Evolutionary conservation across 2,113 vertebrate genomes (phyloP).

Genomic region (Lycocorax pyrrhopterus): DNA sequence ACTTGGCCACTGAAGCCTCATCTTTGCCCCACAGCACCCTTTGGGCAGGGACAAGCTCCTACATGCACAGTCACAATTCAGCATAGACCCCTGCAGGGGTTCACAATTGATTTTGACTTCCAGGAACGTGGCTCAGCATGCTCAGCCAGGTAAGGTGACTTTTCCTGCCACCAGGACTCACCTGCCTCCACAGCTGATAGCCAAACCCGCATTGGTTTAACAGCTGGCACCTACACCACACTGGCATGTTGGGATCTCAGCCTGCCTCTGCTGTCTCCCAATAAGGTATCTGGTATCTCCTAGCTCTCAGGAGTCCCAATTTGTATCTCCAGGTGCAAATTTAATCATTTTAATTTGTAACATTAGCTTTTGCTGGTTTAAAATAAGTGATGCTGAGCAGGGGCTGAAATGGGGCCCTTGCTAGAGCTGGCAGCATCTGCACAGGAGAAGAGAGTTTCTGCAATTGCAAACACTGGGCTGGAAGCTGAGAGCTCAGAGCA

Average conservation of each 20-base stretch:
- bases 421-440: background rate
- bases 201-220: rapidly evolving
- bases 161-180: background rate
- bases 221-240: background rate
- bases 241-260: background rate
- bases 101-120: background rate
- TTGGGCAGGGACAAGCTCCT: background rate
- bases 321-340: background rate
- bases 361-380: background rate
- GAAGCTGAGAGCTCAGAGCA: background rate
- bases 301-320: background rate
- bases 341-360: background rate
- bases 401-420: background rate
- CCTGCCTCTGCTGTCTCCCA: background rate
- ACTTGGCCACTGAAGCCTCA: background rate
- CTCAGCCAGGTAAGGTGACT: background rate
- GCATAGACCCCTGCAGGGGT: background rate
- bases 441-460: background rate
- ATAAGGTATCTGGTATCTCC: background rate
- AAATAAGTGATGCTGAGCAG: background rate
- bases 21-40: background rate
- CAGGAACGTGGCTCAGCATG: rapidly evolving
- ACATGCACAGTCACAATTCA: rapidly evolving
- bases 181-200: background rate
- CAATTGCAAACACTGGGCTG: background rate